Conservation (phyloP, 2,113 vertebrate species). For the Dendrocopos noguchii region DNA sequence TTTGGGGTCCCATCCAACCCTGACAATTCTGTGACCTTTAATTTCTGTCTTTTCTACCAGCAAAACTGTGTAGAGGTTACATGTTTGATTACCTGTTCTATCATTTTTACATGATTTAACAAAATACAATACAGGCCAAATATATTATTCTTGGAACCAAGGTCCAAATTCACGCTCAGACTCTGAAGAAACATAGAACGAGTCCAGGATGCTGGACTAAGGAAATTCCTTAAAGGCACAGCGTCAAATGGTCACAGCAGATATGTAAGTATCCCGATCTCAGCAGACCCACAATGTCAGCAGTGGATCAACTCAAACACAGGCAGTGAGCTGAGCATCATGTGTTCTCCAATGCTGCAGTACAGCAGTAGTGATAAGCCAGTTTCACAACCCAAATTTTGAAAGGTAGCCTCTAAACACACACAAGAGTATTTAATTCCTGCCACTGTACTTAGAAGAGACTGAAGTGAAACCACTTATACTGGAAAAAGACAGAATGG, state of each 20-base stretch:
- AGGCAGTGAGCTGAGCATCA: neutral
- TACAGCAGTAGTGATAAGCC: neutral
- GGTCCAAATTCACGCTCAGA: neutral
- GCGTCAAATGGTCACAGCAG: too few relatives aligned
- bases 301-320: neutral
- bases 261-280: accelerated
- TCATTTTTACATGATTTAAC: neutral
- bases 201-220: neutral
- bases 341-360: neutral
- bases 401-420: neutral
- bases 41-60: neutral
- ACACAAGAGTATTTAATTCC: neutral
- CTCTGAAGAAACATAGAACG: neutral
- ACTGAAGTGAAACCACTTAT: neutral
- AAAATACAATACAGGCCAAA: neutral
- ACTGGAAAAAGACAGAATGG: neutral
- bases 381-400: neutral
- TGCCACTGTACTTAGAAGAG: neutral
- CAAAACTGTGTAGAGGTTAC: neutral
- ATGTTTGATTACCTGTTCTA: neutral
- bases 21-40: neutral
- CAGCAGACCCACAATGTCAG: accelerated
- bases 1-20: too few relatives aligned
- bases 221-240: neutral
- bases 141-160: neutral